Base-by-base conservation (phyloP, 1,140 invertebrate species). In the Meteorus sp. region DNA sequence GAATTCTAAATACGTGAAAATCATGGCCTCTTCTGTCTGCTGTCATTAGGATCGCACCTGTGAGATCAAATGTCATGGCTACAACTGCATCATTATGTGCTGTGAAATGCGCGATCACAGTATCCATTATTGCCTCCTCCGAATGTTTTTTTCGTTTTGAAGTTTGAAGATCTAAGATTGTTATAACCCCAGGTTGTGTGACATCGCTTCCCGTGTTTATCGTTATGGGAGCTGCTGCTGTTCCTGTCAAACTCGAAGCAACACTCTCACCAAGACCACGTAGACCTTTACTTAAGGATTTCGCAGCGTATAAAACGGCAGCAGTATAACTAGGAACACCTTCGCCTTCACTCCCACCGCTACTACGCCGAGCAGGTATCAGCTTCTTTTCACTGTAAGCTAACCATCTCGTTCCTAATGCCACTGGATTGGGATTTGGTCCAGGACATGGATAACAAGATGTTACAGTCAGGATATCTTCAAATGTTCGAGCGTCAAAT, bases 1-100 rank as follows among this genome's bases (percentile, higher is more conserved):
- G 90, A 63, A 99, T 88, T 59, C 93, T 85, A 79, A 99, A 99
- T 43, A 99, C 85, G 77, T 99, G 92, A 78, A 99, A 99, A 71
- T 95, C 92, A 72, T 97, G 94, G 0, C 96, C 96, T n/a, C 90
- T 83, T 61, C 89, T 88, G 79, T 98, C 96, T 0, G 94, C 93
- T 1, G 95, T 98, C 50, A 98, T 83, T 19, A 99, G 81, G 43
- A 99, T 75, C 73, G 93, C 88, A 7, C 97, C 97, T 56, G 91
- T 95, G 3, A 89, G 86, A 75, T 98, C 96, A 80, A 99, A 99
- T 64, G 88, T 85, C 80, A 99, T 83, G 23, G 91, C 90, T 9
- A 95, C 90, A 51, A 99, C 87, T 0, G 94, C 90, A 69, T 96
- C 92, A 19, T 88, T 89, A 76, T 98, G 96, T 6, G 95, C 96